phyloP scores from a whole-genome alignment of 2,797 vertebrate species.

The Pseudotriccus pelzelni region DNA sequence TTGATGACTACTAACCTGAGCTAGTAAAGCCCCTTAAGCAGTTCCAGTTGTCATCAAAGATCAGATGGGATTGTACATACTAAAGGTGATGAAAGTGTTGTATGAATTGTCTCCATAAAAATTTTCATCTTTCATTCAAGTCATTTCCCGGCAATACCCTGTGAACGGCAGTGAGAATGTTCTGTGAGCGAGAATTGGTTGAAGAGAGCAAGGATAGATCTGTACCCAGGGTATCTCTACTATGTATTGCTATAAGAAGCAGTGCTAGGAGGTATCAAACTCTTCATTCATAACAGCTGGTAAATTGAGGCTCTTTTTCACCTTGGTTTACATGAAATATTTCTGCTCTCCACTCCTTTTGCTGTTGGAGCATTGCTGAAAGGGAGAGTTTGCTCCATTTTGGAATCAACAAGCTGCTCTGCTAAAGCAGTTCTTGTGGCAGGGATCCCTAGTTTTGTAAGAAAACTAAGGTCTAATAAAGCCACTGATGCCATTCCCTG shows the following conservation, averaged over 20 bases:
- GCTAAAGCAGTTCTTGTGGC: background rate
- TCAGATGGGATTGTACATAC: slow-evolving; percentile 14
- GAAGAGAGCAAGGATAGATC: background rate
- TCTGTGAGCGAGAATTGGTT: background rate
- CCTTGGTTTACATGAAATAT: background rate
- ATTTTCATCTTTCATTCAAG: background rate
- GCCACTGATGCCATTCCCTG: background rate
- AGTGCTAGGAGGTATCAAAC: background rate
- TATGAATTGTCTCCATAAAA: background rate
- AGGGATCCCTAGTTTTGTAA: background rate
- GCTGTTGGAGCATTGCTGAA: background rate
- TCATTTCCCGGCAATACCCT: background rate
- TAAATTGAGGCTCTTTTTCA: background rate
- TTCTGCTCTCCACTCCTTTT: background rate
- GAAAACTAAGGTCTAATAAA: background rate
- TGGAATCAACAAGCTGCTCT: background rate
- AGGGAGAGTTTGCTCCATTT: background rate
- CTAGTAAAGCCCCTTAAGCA: background rate
- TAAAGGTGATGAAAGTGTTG: slow-evolving; percentile 30
- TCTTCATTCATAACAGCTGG: background rate
- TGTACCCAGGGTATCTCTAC: background rate
- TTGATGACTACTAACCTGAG: background rate
- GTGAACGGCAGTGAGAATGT: background rate
- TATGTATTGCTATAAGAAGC: background rate
- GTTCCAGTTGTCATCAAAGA: slow-evolving; percentile 40